Evolutionary conservation across 2,888 invertebrate genomes (phyloP), one percentile per base, ranked within the genome.

Genomic region (Salticus scenicus): DNA sequence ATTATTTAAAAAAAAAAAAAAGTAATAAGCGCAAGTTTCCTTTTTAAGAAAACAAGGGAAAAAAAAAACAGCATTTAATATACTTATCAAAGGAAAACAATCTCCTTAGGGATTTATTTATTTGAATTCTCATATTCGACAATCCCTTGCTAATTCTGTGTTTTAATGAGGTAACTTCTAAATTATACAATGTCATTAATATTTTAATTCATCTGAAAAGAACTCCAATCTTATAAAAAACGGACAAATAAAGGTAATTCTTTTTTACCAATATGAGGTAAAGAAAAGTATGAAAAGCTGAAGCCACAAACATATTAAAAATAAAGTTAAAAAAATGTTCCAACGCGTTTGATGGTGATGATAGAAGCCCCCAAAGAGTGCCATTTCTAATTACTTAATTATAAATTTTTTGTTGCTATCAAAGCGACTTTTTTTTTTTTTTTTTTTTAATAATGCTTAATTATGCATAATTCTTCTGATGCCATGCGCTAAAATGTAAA

Each of bases 151-250:
- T 57, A 57, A 57, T 57, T 57, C 17, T 5, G 20, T 24, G 57
- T 7, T 57, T 57, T 57, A 57, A 57, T 57, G 57, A 57, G 57
- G 24, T 57, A 17, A 12, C 24, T 57, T 57, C 24, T 57, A 57
- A 57, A 57, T 57, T 57, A 57, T 12, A 57, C 57, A 57, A 57
- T 57, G 24, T 57, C 57, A 57, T 57, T 57, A 57, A 57, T 24
- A 57, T 57, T 57, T 24, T 57, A 57, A 57, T 57, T 57, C 57
- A 57, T 8, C 24, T 24, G 24, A 24, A 57, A 57, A 57, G 10
- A 24, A 24, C 5, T 17, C 47, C 2, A 47, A 2, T 47, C 12
- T 2, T 20, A 24, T 5, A 47, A n/a, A 47, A 57, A 57, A 57
- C 57, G 24, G 4, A 24, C 24, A 57, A 57, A 57, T 20, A 24